Conservation (phyloP, 2,113 vertebrate species). For the Acrocephalus kingi region DNA sequence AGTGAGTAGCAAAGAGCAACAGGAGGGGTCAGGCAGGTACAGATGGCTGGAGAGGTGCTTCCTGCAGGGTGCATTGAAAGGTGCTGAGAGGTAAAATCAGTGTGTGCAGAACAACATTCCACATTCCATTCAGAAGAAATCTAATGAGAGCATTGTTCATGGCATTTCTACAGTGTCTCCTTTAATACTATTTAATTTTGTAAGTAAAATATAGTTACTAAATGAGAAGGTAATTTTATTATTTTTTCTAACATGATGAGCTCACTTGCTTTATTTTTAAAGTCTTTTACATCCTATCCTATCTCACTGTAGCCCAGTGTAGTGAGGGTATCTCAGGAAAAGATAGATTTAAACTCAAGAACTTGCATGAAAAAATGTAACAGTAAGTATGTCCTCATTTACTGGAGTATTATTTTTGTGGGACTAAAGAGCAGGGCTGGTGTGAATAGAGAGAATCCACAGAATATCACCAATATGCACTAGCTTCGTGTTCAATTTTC, state of each 20-base stretch:
- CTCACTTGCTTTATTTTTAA: neutral
- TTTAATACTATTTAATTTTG: neutral
- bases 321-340: neutral
- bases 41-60: neutral
- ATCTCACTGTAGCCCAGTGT: neutral
- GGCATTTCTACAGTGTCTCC: neutral
- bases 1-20: neutral
- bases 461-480: neutral
- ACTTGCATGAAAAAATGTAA: neutral
- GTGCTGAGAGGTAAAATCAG: neutral
- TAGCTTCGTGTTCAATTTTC: neutral
- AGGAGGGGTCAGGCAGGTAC: neutral
- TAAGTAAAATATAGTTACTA: neutral
- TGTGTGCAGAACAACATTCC: fast-evolving
- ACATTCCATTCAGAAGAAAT: neutral
- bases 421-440: neutral
- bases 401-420: neutral
- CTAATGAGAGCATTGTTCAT: neutral
- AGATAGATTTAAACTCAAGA: neutral
- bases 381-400: neutral
- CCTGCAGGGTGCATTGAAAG: neutral
- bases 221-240: neutral
- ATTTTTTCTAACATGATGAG: neutral
- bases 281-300: neutral
- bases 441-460: neutral